These are phyloP conservation scores for Margarornis squamiger DNA, from an alignment of 2,797 vertebrate species.

Conservation along the genomic window DNA sequence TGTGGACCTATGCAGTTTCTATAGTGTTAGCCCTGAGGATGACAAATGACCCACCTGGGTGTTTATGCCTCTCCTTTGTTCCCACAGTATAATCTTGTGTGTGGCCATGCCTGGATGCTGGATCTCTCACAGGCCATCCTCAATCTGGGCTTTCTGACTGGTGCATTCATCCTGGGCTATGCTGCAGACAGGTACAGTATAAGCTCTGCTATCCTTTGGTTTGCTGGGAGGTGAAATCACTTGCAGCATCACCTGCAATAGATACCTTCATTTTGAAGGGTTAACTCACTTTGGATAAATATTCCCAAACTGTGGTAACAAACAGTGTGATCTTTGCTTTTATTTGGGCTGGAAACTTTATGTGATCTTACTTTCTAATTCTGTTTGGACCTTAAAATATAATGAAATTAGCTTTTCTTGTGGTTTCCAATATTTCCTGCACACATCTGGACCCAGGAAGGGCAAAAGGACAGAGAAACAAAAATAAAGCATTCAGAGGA, in stretches of 20 bases:
- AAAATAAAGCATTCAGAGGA: background rate
- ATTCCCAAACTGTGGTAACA: background rate
- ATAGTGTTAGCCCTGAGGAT: background rate
- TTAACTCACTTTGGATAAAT: background rate
- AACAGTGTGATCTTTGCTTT: background rate
- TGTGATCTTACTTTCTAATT: rapidly evolving
- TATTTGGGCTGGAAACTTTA: background rate
- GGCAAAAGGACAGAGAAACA: background rate
- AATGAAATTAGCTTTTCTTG: background rate
- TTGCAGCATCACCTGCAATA: background rate
- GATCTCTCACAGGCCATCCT: conserved; percentile 90
- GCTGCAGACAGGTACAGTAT: conserved; percentile 88
- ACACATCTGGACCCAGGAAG: background rate
- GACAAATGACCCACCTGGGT: background rate
- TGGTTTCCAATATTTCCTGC: background rate
- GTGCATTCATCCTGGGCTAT: conserved; percentile 89
- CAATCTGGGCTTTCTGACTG: conserved; percentile 89
- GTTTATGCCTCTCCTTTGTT: conserved; percentile 18
- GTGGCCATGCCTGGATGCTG: conserved; percentile 86
- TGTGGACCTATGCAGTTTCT: background rate
- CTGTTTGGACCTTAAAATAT: background rate
- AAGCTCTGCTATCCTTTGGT: background rate
- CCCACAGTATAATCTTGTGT: conserved; percentile 91
- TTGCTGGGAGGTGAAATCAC: background rate
- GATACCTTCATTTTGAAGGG: background rate